Evolutionary conservation across 1,140 invertebrate species (phyloP).

Genomic region (Drosophila kanapiae): DNA sequence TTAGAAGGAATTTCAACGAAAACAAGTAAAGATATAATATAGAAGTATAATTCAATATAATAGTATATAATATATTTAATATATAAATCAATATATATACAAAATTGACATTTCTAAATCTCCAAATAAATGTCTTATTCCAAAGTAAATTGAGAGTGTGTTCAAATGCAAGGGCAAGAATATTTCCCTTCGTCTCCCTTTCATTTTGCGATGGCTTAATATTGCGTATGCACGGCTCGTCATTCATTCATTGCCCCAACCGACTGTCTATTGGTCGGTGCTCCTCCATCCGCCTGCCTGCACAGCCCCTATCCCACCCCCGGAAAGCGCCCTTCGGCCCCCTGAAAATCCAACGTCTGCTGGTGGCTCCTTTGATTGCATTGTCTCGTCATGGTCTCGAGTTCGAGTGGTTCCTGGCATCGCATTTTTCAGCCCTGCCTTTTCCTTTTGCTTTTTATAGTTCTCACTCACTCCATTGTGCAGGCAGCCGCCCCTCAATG

Average conservation of each 20-base stretch:
- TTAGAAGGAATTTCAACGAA: no score
- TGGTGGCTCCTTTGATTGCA: constrained; percentile 79
- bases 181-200: no score
- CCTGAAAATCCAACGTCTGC: constrained; percentile 8
- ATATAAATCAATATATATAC: no score
- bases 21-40: no score
- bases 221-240: constrained; percentile 73
- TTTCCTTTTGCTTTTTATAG: constrained; percentile 18
- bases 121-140: background rate
- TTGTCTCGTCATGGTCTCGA: constrained; percentile 82
- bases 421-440: constrained; percentile 31
- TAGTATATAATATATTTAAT: no score
- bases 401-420: constrained; percentile 74
- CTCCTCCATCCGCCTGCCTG: background rate
- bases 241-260: constrained; percentile 70
- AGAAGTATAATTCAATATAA: no score
- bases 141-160: constrained; percentile 1
- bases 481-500: constrained; percentile 5
- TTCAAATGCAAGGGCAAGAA: constrained; percentile 1
- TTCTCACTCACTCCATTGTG: constrained; percentile 33
- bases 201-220: constrained; percentile 66
- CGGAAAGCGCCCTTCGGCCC: constrained; percentile 2
- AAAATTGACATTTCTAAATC: background rate
- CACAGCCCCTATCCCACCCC: background rate
- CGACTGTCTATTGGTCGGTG: constrained; percentile 21